Evolutionary conservation across 2,797 vertebrate genomes (phyloP), one percentile per base, ranked within the genome.

Genomic region (Cetoscarus ocellatus): DNA sequence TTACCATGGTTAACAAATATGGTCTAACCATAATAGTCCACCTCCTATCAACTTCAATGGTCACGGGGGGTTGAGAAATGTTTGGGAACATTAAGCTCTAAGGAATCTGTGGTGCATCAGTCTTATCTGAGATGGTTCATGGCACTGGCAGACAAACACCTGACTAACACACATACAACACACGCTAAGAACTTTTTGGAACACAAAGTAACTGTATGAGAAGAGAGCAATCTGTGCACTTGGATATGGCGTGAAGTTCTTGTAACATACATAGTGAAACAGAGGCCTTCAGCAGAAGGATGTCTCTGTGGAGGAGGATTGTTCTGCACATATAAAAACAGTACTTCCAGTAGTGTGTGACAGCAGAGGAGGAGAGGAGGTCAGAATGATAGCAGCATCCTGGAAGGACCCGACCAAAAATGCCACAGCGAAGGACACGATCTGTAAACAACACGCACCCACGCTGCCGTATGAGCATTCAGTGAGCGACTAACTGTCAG

Each of bases 341-440:
- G 77, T 47, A 84, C 83, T 90, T 87, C 75, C 84, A 87, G 87
- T 82, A 80, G 82, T 81, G 77, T 89, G 79, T 89, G 85, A 87
- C 79, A 82, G 77, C 68, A 86, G 84, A 49, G 53, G 63, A 82
- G 49, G 53, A 65, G 82, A 57, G 66, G 87, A 90, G 91, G 89
- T 91, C 90, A 91, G 88, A 84, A 84, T 91, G 88, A 91, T 89
- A 90, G 83, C 82, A 82, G 83, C 87, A 88, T 92, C 84, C 91
- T 82, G 91, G 89, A 90, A 92, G 88, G 63, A 91, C 67, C 79
- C 48, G 50, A 91, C 88, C 84, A 88, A 86, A 51, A 88, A 87
- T 72, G 90, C 87, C 88, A 86, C 88, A 85, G 55, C 27, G 68
- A 81, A 90, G 81, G 86, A 89, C 90, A 70, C 3, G 75, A 78